Percentiles rank a stretch among this genome's conserved stretches.
Conservation (phyloP, 2,797 vertebrate species). For the Gymnothorax reevesii region DNA sequence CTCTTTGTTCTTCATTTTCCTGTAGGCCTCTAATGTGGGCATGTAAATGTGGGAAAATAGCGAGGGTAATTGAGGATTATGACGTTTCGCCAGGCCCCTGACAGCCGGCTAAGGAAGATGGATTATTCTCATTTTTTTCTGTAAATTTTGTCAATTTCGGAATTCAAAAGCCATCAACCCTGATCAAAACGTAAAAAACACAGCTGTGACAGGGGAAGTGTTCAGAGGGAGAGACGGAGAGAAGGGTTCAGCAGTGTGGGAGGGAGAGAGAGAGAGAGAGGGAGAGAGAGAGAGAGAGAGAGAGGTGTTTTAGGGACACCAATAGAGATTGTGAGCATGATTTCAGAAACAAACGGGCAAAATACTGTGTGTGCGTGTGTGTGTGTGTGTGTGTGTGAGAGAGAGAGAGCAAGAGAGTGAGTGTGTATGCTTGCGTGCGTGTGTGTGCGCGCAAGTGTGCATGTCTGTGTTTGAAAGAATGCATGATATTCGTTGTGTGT, state of each 20-base stretch:
- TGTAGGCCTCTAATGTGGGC: slow-evolving; percentile 83
- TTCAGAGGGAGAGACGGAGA: slow-evolving; percentile 46
- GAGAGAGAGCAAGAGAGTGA: no score
- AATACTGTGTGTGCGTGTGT: not conserved
- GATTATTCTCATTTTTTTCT: slow-evolving; percentile 99
- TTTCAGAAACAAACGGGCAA: not conserved
- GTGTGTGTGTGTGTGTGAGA: no score
- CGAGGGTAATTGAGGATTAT: slow-evolving; percentile 99
- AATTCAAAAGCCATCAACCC: slow-evolving; percentile 98
- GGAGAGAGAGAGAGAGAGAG: not conserved
- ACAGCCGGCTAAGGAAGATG: slow-evolving; percentile 99
- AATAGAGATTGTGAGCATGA: not conserved
- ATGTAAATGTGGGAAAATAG: slow-evolving; percentile 92
- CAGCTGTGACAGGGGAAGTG: slow-evolving; percentile 80
- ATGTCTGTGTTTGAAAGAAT: not conserved
- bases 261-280: not conserved
- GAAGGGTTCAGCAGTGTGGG: slow-evolving; percentile 35
- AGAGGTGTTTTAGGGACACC: not conserved
- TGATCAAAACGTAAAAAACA: slow-evolving; percentile 89
- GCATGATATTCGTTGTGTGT: not conserved
- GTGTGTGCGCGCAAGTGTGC: not conserved
- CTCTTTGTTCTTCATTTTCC: slow-evolving; percentile 73
- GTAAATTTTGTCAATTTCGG: slow-evolving; percentile 99
- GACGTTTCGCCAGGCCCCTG: slow-evolving; percentile 98
- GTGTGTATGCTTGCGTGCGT: no score